phyloP scores from a whole-genome alignment of 2,888 invertebrate genomes.

The Drosophila hamatofila region DNA sequence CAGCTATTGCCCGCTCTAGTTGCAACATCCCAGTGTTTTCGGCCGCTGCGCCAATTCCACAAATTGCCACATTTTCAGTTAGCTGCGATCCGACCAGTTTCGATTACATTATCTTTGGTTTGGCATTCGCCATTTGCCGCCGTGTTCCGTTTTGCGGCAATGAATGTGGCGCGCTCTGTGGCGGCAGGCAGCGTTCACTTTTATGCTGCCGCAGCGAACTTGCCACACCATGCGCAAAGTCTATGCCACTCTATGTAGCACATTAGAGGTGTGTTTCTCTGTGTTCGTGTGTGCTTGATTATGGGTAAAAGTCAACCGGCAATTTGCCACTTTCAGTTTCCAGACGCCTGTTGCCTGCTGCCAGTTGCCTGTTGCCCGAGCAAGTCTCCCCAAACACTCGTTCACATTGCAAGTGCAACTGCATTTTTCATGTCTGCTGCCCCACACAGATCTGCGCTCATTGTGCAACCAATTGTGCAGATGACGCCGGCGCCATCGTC shows the following conservation, averaged over 20 bases:
- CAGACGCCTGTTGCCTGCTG: conserved; percentile 34
- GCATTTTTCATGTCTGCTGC: conserved; percentile 35
- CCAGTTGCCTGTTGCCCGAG: too few relatives aligned
- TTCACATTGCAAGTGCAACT: conserved; percentile 72
- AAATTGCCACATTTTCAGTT: conserved; percentile 71
- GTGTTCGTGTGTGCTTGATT: conserved; percentile 7
- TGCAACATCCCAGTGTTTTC: conserved; percentile 64
- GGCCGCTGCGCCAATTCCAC: conserved; percentile 66
- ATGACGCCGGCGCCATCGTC: conserved; percentile 17
- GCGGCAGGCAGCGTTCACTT: conserved; percentile 67
- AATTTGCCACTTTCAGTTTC: conserved; percentile 64
- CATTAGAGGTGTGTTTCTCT: conserved; percentile 3
- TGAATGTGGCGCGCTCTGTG: conserved; percentile 61
- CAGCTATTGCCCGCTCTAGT: conserved; percentile 35
- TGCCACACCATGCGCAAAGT: conserved; percentile 75
- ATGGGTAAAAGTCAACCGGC: conserved; percentile 63
- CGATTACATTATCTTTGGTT: conserved; percentile 74
- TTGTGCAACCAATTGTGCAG: conserved; percentile 47
- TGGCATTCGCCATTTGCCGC: conserved; percentile 57
- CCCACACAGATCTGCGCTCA: conserved; percentile 18
- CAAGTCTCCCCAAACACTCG: too few relatives aligned
- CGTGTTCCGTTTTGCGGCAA: conserved; percentile 79
- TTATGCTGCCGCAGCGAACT: conserved; percentile 66
- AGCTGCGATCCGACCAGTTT: conserved; percentile 71
- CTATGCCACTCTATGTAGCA: conserved; percentile 46